Evolutionary conservation across 2,113 vertebrate genomes (phyloP).

Genomic region (Phodopus roborovskii): DNA sequence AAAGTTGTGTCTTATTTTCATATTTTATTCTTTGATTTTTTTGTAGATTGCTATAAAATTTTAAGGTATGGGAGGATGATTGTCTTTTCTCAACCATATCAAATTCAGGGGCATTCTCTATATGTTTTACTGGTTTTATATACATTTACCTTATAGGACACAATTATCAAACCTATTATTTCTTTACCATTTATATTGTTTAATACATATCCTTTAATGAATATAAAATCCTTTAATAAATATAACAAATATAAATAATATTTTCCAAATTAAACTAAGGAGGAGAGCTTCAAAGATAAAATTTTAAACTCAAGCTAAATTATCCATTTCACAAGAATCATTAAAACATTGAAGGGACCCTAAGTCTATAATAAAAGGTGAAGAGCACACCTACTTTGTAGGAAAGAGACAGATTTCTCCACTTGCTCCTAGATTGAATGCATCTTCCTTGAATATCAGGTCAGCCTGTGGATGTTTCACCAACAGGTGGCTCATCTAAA

Average conservation of each 20-base stretch:
- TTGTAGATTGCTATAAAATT: conserved; percentile 3
- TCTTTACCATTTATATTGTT: not conserved
- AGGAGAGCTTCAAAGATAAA: not conserved
- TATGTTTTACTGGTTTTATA: no score
- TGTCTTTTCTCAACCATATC: no score
- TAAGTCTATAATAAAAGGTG: not conserved
- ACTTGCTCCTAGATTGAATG: not conserved
- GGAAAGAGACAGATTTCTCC: conserved; percentile 40
- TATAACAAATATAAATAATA: conserved; percentile 16
- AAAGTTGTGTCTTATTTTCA: conserved; percentile 22
- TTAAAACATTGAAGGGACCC: not conserved
- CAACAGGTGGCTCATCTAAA: conserved; percentile 67
- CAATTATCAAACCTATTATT: not conserved
- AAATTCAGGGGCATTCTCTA: no score
- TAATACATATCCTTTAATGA: conserved; percentile 19
- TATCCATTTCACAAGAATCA: not conserved
- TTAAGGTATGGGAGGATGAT: not conserved
- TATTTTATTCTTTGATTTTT: conserved; percentile 55
- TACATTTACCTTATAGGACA: no score
- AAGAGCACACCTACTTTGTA: not conserved
- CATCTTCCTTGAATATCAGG: conserved; percentile 28
- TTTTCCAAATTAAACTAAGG: conserved; percentile 47
- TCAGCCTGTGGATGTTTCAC: conserved; percentile 30
- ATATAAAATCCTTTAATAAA: conserved; percentile 45
- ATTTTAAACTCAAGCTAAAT: conserved; percentile 27